A percentile compares a stretch with the other conserved stretches of the same genome.
phyloP scores from a whole-genome alignment of 64 coral and sea anemone genomes.

The Montipora efflorescens region DNA sequence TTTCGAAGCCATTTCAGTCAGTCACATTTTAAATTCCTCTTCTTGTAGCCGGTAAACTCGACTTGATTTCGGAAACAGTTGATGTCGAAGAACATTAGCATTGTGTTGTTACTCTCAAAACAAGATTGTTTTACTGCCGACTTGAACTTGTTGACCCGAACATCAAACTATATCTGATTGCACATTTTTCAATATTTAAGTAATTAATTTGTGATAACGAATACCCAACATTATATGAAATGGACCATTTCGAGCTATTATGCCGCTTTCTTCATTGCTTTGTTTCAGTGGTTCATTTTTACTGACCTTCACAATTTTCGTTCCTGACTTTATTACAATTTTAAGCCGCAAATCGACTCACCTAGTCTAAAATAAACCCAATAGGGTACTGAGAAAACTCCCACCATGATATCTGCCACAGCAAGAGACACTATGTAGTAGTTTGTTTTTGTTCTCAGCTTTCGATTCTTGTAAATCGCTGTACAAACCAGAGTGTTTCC shows the following conservation, averaged over 20 bases:
- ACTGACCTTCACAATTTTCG: background rate
- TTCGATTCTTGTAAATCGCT: conserved; percentile 77
- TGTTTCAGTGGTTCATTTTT: background rate
- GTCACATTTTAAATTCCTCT: too few species aligned
- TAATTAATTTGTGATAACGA: background rate
- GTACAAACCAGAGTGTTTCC: conserved; percentile 91
- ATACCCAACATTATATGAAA: background rate
- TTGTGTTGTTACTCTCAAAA: background rate
- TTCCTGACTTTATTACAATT: background rate
- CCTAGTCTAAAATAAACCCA: conserved; percentile 89
- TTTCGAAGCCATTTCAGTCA: too few species aligned
- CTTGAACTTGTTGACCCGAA: background rate
- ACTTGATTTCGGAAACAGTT: too few species aligned
- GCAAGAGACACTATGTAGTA: conserved; percentile 82
- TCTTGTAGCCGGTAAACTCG: too few species aligned
- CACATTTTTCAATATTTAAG: background rate
- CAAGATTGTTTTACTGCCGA: background rate
- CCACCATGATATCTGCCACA: conserved; percentile 81
- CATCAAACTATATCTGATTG: background rate
- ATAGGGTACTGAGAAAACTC: conserved; percentile 75
- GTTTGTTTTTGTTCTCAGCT: conserved; percentile 90
- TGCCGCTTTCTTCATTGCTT: background rate
- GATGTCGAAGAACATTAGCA: background rate
- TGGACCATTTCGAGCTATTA: background rate
- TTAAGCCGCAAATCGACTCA: conserved; percentile 38